These are phyloP conservation scores for Papilio demoleus DNA, from an alignment of 2,888 invertebrate genomes.

Conservation along the genomic window DNA sequence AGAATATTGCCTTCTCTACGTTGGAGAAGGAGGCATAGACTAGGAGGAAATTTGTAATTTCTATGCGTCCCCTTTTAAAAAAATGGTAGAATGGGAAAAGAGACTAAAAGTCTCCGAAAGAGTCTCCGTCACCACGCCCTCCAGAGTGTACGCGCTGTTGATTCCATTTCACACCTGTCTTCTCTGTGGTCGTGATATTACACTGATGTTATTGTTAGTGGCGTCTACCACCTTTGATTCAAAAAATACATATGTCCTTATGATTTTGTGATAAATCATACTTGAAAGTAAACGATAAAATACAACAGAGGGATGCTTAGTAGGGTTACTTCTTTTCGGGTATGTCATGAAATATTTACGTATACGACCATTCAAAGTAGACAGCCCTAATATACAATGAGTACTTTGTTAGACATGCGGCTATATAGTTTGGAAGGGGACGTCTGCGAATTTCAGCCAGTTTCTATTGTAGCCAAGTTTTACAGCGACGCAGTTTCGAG, in stretches of 20 bases:
- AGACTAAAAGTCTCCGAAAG: too few relatives aligned
- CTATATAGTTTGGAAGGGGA: neutral
- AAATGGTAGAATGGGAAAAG: too few relatives aligned
- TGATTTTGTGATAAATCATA: neutral
- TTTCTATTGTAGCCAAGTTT: slow-evolving; percentile 4
- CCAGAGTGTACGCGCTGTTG: too few relatives aligned
- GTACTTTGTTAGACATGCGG: slow-evolving; percentile 3
- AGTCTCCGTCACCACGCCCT: too few relatives aligned
- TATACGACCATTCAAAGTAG: neutral
- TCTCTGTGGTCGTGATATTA: too few relatives aligned
- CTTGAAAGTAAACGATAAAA: neutral
- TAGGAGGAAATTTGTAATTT: too few relatives aligned
- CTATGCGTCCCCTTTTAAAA: too few relatives aligned
- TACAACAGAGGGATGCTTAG: neutral
- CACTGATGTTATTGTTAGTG: too few relatives aligned
- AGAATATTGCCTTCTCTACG: too few relatives aligned
- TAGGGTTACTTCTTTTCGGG: neutral
- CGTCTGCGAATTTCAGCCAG: neutral
- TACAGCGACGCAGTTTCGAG: slow-evolving; percentile 2
- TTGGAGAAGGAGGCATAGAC: too few relatives aligned
- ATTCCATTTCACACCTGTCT: too few relatives aligned
- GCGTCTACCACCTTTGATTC: too few relatives aligned
- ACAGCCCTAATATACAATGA: neutral
- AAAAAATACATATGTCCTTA: neutral
- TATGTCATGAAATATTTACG: neutral